A percentile compares a stretch with the other conserved stretches of the same genome.
These are phyloP conservation scores for Natrix natrix DNA, from an alignment of 2,797 vertebrate species.

Conservation along the genomic window DNA sequence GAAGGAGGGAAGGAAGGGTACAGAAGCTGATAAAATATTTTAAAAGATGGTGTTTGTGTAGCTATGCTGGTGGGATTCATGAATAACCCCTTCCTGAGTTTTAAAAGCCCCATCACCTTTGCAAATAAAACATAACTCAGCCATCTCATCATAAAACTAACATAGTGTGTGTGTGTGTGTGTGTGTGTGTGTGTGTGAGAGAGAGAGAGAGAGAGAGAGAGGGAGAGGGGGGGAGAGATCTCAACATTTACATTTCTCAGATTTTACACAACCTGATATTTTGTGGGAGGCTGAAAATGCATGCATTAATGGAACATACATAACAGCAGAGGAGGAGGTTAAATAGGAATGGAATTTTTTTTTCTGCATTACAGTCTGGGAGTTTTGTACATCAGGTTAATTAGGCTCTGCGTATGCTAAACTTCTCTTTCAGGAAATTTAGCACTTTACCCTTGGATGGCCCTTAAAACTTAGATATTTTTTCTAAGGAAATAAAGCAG, in stretches of 20 bases:
- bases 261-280: slow-evolving; percentile 30
- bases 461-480: slow-evolving; percentile 4
- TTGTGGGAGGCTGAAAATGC: slow-evolving; percentile 11
- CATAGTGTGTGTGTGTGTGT: no score
- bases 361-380: not conserved
- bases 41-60: not conserved
- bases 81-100: not conserved
- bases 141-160: slow-evolving; percentile 17
- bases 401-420: slow-evolving; percentile 4
- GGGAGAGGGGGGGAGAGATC: no score
- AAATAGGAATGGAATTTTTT: not conserved
- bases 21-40: not conserved
- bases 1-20: not conserved
- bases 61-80: not conserved
- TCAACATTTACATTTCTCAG: slow-evolving; percentile 19
- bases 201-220: no score
- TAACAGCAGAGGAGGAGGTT: slow-evolving; percentile 1
- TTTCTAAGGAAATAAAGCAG: slow-evolving; percentile 2
- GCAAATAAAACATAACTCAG: not conserved
- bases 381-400: not conserved
- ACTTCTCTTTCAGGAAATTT: not conserved
- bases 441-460: not conserved
- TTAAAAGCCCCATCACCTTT: not conserved
- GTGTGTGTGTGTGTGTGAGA: not conserved
- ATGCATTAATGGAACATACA: slow-evolving; percentile 52